These are phyloP conservation scores for Pemphigus obesinymphae DNA, from an alignment of 1,140 invertebrate genomes.

Conservation along the genomic window DNA sequence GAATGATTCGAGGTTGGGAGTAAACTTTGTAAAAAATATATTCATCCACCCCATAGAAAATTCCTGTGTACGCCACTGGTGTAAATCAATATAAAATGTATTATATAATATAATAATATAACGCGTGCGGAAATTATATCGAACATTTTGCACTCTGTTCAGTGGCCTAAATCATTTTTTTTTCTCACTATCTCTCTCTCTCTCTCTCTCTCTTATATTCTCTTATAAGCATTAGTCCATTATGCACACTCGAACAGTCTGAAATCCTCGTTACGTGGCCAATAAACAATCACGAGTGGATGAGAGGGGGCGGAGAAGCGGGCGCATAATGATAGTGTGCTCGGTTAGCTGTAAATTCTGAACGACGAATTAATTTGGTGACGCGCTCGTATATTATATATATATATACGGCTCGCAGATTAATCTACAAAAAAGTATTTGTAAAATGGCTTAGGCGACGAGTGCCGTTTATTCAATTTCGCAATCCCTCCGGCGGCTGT, in stretches of 20 bases:
- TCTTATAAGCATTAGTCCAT: background rate
- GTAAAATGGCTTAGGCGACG: background rate
- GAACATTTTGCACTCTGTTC: background rate
- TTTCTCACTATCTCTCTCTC: no score
- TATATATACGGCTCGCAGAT: background rate
- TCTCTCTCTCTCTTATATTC: background rate
- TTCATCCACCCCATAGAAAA: no score
- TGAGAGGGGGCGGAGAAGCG: background rate
- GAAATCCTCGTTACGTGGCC: background rate
- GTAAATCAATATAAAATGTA: no score
- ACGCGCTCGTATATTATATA: background rate
- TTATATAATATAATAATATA: no score
- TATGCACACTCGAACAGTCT: background rate
- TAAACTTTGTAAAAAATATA: no score
- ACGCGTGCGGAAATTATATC: background rate
- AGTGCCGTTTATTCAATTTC: background rate
- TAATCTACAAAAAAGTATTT: conserved; percentile 17
- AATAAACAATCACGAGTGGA: background rate
- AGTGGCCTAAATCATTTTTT: background rate
- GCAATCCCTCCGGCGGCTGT: background rate
- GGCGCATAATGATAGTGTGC: background rate
- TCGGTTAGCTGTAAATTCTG: background rate
- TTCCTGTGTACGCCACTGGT: no score
- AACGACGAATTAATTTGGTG: conserved; percentile 16
- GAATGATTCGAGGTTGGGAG: no score